These are phyloP conservation scores for Temnothorax unifasciatus DNA, from an alignment of 2,888 invertebrate genomes.

Conservation along the genomic window DNA sequence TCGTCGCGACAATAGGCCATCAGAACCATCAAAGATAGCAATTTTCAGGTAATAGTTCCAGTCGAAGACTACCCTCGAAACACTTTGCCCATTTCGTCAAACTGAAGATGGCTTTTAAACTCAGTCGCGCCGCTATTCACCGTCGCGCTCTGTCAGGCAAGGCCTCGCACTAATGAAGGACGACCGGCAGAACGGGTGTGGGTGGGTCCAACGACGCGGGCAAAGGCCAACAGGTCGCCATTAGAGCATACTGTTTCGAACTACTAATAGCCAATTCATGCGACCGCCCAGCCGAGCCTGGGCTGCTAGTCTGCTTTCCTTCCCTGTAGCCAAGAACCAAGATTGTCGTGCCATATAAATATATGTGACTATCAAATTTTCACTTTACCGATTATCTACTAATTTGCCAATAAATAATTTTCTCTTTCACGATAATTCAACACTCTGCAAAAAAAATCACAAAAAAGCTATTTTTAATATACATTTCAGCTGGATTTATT, in stretches of 20 bases:
- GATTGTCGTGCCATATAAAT: slow-evolving; percentile 73
- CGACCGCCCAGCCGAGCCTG: slow-evolving; percentile 72
- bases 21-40: slow-evolving; percentile 67
- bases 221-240: slow-evolving; percentile 86
- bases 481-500: neutral
- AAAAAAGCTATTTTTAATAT: neutral
- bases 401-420: neutral
- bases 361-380: slow-evolving; percentile 52
- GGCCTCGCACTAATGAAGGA: slow-evolving; percentile 81
- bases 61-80: slow-evolving; percentile 45
- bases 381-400: slow-evolving; percentile 46
- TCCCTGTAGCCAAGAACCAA: slow-evolving; percentile 66
- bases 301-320: slow-evolving; percentile 64
- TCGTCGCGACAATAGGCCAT: slow-evolving; percentile 67
- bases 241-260: slow-evolving; percentile 86
- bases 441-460: neutral
- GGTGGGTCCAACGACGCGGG: slow-evolving; percentile 82
- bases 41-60: slow-evolving; percentile 58
- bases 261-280: slow-evolving; percentile 87
- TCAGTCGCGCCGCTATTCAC: slow-evolving; percentile 51
- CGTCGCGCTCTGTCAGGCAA: slow-evolving; percentile 66
- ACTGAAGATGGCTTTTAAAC: slow-evolving; percentile 74
- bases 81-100: slow-evolving; percentile 70
- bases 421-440: neutral
- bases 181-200: slow-evolving; percentile 68